Conservation (phyloP, 2,888 invertebrate genomes). For the Ormyrus thymus region DNA sequence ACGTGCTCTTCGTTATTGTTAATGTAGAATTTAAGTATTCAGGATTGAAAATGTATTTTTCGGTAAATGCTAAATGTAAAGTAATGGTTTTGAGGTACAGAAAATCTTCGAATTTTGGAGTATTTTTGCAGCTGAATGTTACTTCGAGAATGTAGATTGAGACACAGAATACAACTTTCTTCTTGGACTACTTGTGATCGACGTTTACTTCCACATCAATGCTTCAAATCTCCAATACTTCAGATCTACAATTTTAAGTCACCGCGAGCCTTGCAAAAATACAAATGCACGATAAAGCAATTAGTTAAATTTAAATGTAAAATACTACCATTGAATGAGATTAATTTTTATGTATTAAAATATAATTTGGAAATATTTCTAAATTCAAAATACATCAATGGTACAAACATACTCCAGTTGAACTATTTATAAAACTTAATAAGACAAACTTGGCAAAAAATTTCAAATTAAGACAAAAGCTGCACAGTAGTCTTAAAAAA, state of each 20-base stretch:
- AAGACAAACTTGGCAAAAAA: too few species aligned
- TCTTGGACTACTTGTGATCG: slow-evolving; percentile 55
- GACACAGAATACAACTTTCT: slow-evolving; percentile 50
- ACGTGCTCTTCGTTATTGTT: slow-evolving; percentile 33
- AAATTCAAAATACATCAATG: background rate
- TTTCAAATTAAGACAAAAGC: too few species aligned
- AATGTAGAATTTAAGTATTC: slow-evolving; percentile 48
- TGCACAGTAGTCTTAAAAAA: too few species aligned
- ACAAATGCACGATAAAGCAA: slow-evolving; percentile 39
- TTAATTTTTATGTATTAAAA: background rate
- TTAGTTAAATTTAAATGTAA: slow-evolving; percentile 11
- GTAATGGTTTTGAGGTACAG: slow-evolving; percentile 37
- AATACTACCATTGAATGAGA: slow-evolving; percentile 15
- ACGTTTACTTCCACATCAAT: slow-evolving; percentile 53
- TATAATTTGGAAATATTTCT: too few species aligned
- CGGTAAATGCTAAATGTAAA: slow-evolving; percentile 45
- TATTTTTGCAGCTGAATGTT: slow-evolving; percentile 49
- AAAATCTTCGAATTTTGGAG: slow-evolving; percentile 49
- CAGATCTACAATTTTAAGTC: slow-evolving; percentile 48
- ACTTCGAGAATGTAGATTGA: slow-evolving; percentile 46
- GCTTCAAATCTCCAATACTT: slow-evolving; percentile 50
- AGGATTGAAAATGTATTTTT: slow-evolving; percentile 42
- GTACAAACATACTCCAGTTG: background rate
- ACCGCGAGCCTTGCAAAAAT: slow-evolving; percentile 46
- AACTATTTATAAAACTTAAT: background rate